Percentiles rank a stretch among this genome's conserved stretches.
Evolutionary conservation across 2,113 vertebrate genomes (phyloP).

Genomic region (Sinocyclocheilus anshuiensis): DNA sequence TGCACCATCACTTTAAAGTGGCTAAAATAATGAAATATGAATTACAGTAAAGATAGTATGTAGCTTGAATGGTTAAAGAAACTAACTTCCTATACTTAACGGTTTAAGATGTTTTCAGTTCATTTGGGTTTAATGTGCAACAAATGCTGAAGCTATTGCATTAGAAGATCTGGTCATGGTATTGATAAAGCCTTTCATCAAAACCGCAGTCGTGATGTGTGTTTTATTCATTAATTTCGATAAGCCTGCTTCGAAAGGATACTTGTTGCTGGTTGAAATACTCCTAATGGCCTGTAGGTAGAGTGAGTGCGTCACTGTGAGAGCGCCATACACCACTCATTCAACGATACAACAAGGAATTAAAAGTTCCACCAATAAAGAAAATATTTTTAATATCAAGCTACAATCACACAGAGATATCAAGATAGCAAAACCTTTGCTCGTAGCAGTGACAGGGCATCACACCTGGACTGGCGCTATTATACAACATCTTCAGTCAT

Average conservation of each 20-base stretch:
- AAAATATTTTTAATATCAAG: conserved; percentile 70
- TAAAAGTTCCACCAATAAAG: conserved; percentile 55
- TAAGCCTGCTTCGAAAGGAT: not conserved
- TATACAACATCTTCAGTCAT: conserved; percentile 61
- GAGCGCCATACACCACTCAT: not conserved
- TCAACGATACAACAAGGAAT: conserved; percentile 43
- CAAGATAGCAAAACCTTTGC: conserved; percentile 28
- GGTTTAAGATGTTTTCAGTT: not conserved
- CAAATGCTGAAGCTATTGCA: not conserved
- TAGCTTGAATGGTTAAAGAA: not conserved
- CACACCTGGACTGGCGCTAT: conserved; percentile 34
- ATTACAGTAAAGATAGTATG: not conserved
- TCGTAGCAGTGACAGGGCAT: conserved; percentile 46
- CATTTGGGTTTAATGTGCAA: not conserved
- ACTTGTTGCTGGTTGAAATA: not conserved
- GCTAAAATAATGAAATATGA: not conserved
- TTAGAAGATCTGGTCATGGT: not conserved
- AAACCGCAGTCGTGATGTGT: not conserved
- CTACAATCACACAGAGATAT: conserved; percentile 50
- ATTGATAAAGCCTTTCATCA: not conserved
- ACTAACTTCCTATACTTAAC: not conserved
- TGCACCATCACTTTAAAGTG: not conserved
- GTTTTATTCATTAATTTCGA: not conserved
- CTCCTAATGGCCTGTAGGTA: not conserved
- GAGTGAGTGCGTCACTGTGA: not conserved